phyloP scores from a whole-genome alignment of 2,113 vertebrate species.

The Clarias magur region DNA sequence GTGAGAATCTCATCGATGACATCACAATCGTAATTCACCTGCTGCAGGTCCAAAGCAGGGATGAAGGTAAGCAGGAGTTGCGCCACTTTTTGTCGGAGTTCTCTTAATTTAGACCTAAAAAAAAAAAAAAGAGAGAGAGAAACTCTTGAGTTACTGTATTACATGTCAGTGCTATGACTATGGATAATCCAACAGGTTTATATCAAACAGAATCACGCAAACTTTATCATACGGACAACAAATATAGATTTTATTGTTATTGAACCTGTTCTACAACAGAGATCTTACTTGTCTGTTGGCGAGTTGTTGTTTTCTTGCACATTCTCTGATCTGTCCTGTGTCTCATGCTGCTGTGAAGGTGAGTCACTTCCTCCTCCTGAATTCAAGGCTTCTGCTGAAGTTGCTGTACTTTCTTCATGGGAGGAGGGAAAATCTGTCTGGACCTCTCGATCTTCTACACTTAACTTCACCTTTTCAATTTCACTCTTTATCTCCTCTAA shows the following conservation, averaged over 20 bases:
- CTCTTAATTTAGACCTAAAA: too few relatives aligned
- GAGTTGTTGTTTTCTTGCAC: background rate
- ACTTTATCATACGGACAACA: too few relatives aligned
- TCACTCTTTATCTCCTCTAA: slow-evolving; percentile 56
- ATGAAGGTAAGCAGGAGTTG: too few relatives aligned
- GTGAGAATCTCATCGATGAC: too few relatives aligned
- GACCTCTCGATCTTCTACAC: background rate
- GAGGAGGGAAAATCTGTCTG: background rate
- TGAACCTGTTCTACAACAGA: background rate
- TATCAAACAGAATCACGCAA: too few relatives aligned
- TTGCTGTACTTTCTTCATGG: slow-evolving; percentile 6
- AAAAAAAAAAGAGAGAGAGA: too few relatives aligned
- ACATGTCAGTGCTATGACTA: too few relatives aligned
- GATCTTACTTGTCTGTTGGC: background rate
- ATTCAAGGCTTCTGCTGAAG: slow-evolving; percentile 1
- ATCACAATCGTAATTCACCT: too few relatives aligned
- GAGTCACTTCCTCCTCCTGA: background rate
- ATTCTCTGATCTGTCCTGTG: background rate
- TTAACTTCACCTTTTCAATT: background rate
- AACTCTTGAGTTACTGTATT: too few relatives aligned
- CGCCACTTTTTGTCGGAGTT: too few relatives aligned
- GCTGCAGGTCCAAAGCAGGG: too few relatives aligned
- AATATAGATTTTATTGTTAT: background rate
- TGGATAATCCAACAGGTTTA: too few relatives aligned
- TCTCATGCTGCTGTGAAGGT: background rate